Evolutionary conservation across 2,888 invertebrate species (phyloP), one percentile per base, ranked within the genome.

Genomic region (Rotaria macrura): DNA sequence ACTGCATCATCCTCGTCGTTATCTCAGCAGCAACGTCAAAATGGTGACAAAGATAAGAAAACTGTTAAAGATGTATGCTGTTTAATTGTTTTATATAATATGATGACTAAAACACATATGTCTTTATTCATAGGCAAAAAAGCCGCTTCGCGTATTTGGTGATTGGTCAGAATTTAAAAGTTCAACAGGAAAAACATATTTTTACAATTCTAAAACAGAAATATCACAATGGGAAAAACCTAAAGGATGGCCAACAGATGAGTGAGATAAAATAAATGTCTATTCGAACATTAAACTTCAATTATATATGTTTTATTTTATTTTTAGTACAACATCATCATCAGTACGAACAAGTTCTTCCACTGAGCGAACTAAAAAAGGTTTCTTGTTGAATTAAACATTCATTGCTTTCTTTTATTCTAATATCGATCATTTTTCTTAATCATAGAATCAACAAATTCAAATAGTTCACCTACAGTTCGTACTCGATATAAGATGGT

Each of bases 81-180:
- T 52, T 52, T 20, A 4, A 0, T 23, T 23, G 3, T 52, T 23
- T 2, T 52, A 14, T 23, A 17, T 49, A 1, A 17, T 14, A 12
- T 23, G 5, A 17, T 52, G 20, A 23, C 23, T 23, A 23, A 52
- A 4, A 52, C n/a, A n/a, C n/a, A n/a, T n/a, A n/a, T n/a, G n/a
- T 52, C 7, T 52, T 23, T 23, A 6, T 23, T 52, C 23, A 1
- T 57, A 79, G 40, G 5, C 79, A 23, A 79, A 79, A 79, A 79
- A 79, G 14, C 79, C 79, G 79, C 40, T 79, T 43, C 79, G 79
- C 34, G 43, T 79, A n/a, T 79, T 9, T 10, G 43, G 79, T 43
- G 79, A 79, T 79, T 79, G 79, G 79, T 79, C 79, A 5, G 79
- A 79, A 79, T 79, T 79, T n/a, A 40, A 43, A 79, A 79, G 79